Evolutionary conservation across 2,113 vertebrate genomes (phyloP), one percentile per base, ranked within the genome.

Genomic region (Dicentrarchus labrax): DNA sequence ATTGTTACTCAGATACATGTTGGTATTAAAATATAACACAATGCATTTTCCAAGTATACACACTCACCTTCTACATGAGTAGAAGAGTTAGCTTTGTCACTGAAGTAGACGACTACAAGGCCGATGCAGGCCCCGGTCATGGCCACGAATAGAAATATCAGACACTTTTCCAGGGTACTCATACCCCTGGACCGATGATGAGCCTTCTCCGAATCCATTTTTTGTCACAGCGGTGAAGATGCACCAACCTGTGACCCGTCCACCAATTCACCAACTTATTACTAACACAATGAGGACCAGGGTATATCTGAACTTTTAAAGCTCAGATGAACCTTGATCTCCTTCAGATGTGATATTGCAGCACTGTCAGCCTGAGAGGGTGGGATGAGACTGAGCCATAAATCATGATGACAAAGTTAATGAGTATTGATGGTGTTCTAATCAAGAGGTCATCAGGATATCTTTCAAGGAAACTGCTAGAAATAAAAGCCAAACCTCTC

Each of bases 101-200:
- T 82, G 9, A 91, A 86, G 76, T 94, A 94, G 41, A 95, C 17
- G 59, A 85, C 90, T 53, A 95, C 69, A 5, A 96, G 76, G 47
- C 85, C 88, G 16, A 96, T 86, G 90, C 91, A 94, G 60, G 60
- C 48, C 4, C 69, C 82, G 0, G 94, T 93, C 85, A 96, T 82
- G 24, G 83, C 80, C 80, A 96, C 60, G 16, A 96, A 95, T 10
- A 96, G 91, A 57, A 94, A 60, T 50, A 96, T 92, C 79, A 96
- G 81, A 43, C 48, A 60, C 21, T 82, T 94, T 83, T 96, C 95
- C 85, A 96, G 71, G 69, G 85, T 87, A 64, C 83, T 93, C n/a
- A 92, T 30, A n/a, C 78, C 70, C 78, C 10, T 87, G 48, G 80
- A 86, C 16, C 12, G 8, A 22, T 39, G 12, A 9, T 65, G 36